Evolutionary conservation across 2,888 invertebrate species (phyloP), one percentile per base, ranked within the genome.

Genomic region (Catonia carolina): DNA sequence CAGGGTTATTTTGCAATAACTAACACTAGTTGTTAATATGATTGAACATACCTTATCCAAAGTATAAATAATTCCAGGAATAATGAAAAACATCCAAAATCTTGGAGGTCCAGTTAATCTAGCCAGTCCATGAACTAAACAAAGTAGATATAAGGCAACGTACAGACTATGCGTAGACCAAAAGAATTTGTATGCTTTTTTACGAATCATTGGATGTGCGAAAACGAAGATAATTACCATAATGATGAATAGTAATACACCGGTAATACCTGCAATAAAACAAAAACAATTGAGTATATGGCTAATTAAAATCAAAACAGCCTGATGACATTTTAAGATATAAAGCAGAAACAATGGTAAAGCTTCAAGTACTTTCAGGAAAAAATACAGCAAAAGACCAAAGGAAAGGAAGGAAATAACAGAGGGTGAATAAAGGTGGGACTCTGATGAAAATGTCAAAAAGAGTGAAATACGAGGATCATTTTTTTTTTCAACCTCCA

Each of bases 221-320:
- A 97, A 97, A n/a, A 94, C 88, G 70, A 95, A 94, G 65, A 97
- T 96, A 53, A 95, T 86, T 70, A 90, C 89, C 89, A 95, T 94
- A 53, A 94, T 84, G 53, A 89, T 78, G 70, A 93, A 95, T 0
- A 96, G 77, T 1, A 91, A 69, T 1, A 96, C 89, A 10, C 95
- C 94, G 2, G 89, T 91, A 2, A 90, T 72, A 62, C 94, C 92
- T 89, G 70, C 17, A 45, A 49, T 15, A 54, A 37, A 55, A 58
- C 36, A 56, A 51, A 57, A 58, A 48, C 33, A 18, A 53, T n/a
- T 18, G 14, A 20, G 10, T 42, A 18, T 37, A 49, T 8, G 56
- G 18, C 49, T 12, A 20, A 48, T 6, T 15, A 10, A 49, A 52
- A 53, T 15, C 45, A 14, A 53, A 47, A 27, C 37, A 35, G 27